Percentiles rank a stretch among this genome's conserved stretches.
Evolutionary conservation across 1,140 invertebrate genomes (phyloP).

Genomic region (Sycobia sp.): DNA sequence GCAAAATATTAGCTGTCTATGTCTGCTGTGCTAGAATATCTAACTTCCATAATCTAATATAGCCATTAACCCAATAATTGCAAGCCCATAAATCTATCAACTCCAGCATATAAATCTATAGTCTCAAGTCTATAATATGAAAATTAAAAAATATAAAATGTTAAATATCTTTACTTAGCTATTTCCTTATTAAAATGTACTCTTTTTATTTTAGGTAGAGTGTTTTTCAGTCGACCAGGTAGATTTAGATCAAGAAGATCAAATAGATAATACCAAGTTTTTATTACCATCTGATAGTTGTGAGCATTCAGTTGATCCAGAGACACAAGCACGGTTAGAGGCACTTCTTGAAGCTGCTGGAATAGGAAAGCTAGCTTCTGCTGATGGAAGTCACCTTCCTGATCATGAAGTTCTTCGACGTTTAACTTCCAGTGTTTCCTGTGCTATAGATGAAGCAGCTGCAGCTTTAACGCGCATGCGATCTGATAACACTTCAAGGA

Average conservation of each 20-base stretch:
- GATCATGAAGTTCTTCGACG: slow-evolving; percentile 82
- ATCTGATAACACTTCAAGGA: slow-evolving; percentile 72
- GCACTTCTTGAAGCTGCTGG: slow-evolving; percentile 88
- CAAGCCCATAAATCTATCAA: no score
- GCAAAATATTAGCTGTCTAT: no score
- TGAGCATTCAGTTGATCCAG: slow-evolving; percentile 83
- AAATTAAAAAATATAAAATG: no score
- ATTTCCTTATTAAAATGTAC: no score
- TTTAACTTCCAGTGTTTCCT: slow-evolving; percentile 86
- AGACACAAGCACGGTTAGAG: slow-evolving; percentile 86
- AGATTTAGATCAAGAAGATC: slow-evolving; percentile 71
- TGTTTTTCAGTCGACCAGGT: slow-evolving; percentile 71
- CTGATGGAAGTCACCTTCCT: slow-evolving; percentile 79
- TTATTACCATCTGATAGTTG: slow-evolving; percentile 75
- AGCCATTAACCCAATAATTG: no score
- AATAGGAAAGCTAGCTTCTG: slow-evolving; percentile 72
- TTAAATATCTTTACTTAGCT: no score
- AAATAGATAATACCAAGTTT: slow-evolving; percentile 78
- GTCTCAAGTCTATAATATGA: no score
- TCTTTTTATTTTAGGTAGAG: slow-evolving; percentile 66
- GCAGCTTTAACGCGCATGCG: slow-evolving; percentile 93
- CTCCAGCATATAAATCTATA: no score
- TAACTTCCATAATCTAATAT: no score
- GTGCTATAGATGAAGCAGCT: slow-evolving; percentile 93
- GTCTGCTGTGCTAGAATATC: no score